Percentiles rank a stretch among this genome's conserved stretches.
phyloP scores from a whole-genome alignment of 2,797 vertebrate genomes.

The Echeneis naucrates region DNA sequence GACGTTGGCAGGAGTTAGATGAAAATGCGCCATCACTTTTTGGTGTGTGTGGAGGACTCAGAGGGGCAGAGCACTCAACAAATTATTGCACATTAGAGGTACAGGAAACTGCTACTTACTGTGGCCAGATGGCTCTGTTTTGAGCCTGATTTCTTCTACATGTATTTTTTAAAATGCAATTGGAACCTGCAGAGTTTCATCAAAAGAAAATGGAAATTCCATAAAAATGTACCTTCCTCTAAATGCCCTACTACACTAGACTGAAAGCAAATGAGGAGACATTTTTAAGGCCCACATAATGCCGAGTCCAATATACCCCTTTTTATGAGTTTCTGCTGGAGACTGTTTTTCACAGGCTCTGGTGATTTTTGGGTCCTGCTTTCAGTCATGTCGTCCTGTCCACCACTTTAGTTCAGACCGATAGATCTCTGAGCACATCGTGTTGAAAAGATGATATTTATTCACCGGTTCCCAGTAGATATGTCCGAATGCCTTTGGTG shows the following conservation, averaged over 20 bases:
- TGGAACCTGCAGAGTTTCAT: slow-evolving; percentile 3
- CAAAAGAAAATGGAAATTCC: background rate
- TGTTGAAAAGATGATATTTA: too few relatives aligned
- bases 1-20: slow-evolving; percentile 67
- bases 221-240: background rate
- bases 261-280: background rate
- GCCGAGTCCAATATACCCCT: background rate
- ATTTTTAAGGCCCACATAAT: background rate
- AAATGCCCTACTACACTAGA: background rate
- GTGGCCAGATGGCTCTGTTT: slow-evolving; percentile 38
- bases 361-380: background rate
- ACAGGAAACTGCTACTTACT: slow-evolving; percentile 34
- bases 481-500: too few relatives aligned
- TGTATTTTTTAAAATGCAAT: slow-evolving; percentile 17
- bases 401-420: background rate
- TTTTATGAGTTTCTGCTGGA: background rate
- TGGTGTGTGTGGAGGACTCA: slow-evolving; percentile 52
- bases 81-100: slow-evolving; percentile 60
- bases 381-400: too few relatives aligned
- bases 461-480: too few relatives aligned
- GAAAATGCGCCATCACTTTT: slow-evolving; percentile 46
- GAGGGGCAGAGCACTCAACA: slow-evolving; percentile 63
- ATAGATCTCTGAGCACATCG: too few relatives aligned
- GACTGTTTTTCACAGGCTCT: background rate
- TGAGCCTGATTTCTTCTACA: slow-evolving; percentile 28